Evolutionary conservation across 1,140 invertebrate genomes (phyloP).

Genomic region (Lanistes nyassanus): DNA sequence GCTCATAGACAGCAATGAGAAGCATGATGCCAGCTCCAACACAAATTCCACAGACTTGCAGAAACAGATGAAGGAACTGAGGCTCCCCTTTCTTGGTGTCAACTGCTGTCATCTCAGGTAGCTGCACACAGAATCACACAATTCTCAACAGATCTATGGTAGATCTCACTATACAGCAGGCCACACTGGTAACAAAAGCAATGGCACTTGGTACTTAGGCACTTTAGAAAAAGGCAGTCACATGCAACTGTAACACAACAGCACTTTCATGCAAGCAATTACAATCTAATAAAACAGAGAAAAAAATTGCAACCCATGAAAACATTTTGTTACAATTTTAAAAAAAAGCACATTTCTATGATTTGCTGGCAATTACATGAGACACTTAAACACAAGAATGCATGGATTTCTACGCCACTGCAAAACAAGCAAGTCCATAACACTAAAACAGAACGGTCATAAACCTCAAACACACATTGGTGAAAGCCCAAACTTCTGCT

Average conservation of each 20-base stretch:
- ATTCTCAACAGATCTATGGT: not conserved
- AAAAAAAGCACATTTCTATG: not conserved
- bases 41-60: constrained; percentile 82
- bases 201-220: too few relatives aligned
- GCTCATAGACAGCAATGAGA: constrained; percentile 88
- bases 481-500: too few relatives aligned
- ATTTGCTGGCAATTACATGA: not conserved
- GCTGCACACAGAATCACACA: constrained; percentile 35
- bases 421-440: too few relatives aligned
- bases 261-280: too few relatives aligned
- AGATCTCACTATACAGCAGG: not conserved
- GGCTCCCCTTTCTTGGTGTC: constrained; percentile 50
- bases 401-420: too few relatives aligned
- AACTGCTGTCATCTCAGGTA: constrained; percentile 54
- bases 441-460: too few relatives aligned
- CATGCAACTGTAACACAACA: too few relatives aligned
- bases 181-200: too few relatives aligned
- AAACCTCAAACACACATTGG: too few relatives aligned
- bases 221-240: too few relatives aligned
- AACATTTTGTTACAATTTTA: not conserved
- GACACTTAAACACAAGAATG: not conserved
- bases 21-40: constrained; percentile 88
- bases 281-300: not conserved
- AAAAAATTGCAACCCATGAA: not conserved
- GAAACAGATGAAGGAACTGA: constrained; percentile 46